Percentiles rank a stretch among this genome's conserved stretches.
Evolutionary conservation across 1,140 invertebrate genomes (phyloP).

Genomic region (Aphelinus atriplicis): DNA sequence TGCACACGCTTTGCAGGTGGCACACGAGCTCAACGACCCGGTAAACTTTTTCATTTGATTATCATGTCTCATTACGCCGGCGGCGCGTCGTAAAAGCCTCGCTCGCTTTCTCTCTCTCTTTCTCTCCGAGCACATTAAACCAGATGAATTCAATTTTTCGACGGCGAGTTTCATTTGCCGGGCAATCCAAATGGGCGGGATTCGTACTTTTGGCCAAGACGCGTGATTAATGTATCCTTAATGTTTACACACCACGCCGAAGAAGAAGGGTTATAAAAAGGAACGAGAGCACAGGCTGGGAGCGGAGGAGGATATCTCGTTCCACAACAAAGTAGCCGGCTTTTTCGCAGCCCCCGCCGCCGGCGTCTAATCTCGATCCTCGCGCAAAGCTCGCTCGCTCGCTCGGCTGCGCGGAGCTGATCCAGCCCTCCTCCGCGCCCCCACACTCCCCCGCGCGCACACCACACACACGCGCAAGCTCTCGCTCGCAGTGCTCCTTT

Average conservation of each 20-base stretch:
- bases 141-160: slow-evolving; percentile 4
- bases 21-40: too few species aligned
- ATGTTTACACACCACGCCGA: slow-evolving; percentile 16
- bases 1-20: too few species aligned
- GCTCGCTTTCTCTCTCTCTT: too few species aligned
- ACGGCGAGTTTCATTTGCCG: neutral
- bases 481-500: neutral
- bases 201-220: neutral
- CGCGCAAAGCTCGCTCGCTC: slow-evolving; percentile 7
- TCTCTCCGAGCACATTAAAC: neutral
- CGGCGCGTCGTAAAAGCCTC: too few species aligned
- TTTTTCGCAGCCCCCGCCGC: slow-evolving; percentile 21
- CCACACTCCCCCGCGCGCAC: neutral
- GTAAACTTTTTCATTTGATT: too few species aligned
- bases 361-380: slow-evolving; percentile 32
- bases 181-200: too few species aligned
- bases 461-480: neutral
- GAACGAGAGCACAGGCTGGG: neutral
- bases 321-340: slow-evolving; percentile 27
- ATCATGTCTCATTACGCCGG: too few species aligned
- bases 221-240: slow-evolving; percentile 32
- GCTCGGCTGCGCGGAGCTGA: neutral
- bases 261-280: neutral
- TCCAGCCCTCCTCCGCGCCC: neutral
- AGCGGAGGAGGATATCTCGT: slow-evolving; percentile 21